Evolutionary conservation across 2,797 vertebrate genomes (phyloP).

Genomic region (Pampus argenteus): DNA sequence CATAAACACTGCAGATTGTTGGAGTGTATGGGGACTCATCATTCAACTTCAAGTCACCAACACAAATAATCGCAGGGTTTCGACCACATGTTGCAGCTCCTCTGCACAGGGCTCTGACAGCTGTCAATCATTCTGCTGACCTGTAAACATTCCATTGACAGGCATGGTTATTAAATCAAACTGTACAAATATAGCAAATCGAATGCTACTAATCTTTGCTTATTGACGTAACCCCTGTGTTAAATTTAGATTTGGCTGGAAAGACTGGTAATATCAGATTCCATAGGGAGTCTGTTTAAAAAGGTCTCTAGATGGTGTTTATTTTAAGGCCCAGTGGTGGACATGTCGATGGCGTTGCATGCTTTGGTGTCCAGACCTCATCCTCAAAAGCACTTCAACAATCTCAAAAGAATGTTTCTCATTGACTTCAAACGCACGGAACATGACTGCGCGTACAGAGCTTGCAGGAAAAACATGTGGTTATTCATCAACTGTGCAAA

Average conservation of each 20-base stretch:
- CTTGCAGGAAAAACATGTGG: slow-evolving; percentile 10
- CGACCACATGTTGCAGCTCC: slow-evolving; percentile 69
- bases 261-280: slow-evolving; percentile 75
- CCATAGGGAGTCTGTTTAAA: slow-evolving; percentile 71
- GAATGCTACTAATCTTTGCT: slow-evolving; percentile 78
- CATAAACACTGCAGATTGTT: slow-evolving; percentile 35
- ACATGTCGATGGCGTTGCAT: slow-evolving; percentile 70
- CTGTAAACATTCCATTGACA: slow-evolving; percentile 71
- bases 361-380: slow-evolving; percentile 59
- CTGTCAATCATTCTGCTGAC: slow-evolving; percentile 78
- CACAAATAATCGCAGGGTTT: slow-evolving; percentile 80
- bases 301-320: slow-evolving; percentile 69
- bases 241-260: slow-evolving; percentile 75
- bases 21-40: slow-evolving; percentile 71
- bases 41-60: slow-evolving; percentile 76
- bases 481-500: slow-evolving; percentile 20
- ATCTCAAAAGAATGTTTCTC: slow-evolving; percentile 44
- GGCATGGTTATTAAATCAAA: slow-evolving; percentile 77
- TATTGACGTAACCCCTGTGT: slow-evolving; percentile 73
- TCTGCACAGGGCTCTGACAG: slow-evolving; percentile 59
- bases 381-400: slow-evolving; percentile 48
- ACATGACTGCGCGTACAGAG: slow-evolving; percentile 30
- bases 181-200: slow-evolving; percentile 77
- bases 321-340: slow-evolving; percentile 74
- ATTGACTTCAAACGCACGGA: slow-evolving; percentile 31